Percentiles rank a stretch among this genome's conserved stretches.
Evolutionary conservation across 2,888 invertebrate genomes (phyloP).

Genomic region (Pachymerium ferrugineum): DNA sequence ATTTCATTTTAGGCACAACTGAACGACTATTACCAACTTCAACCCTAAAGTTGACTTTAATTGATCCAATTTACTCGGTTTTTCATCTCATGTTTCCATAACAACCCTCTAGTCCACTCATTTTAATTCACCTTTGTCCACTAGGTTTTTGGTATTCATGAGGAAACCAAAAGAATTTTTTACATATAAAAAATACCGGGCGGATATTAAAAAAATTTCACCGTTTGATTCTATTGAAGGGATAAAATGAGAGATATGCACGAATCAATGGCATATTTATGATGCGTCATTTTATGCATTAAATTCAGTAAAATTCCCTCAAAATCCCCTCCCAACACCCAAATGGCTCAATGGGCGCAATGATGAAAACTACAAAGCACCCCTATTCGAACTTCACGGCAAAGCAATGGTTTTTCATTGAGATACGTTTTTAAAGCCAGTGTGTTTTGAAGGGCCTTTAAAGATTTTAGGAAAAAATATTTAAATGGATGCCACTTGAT

Average conservation of each 20-base stretch:
- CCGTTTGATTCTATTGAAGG: not conserved
- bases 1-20: too few relatives aligned
- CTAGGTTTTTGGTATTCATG: not conserved
- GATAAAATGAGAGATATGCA: not conserved
- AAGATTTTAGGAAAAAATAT: not conserved
- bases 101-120: not conserved
- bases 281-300: slow-evolving; percentile 3
- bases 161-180: not conserved
- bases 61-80: not conserved
- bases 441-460: too few relatives aligned
- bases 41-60: not conserved
- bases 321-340: not conserved
- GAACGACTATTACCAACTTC: not conserved
- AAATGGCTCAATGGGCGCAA: not conserved
- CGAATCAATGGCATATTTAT: not conserved
- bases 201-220: slow-evolving; percentile 8
- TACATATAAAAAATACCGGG: not conserved
- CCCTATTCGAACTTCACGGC: not conserved
- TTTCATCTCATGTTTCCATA: not conserved
- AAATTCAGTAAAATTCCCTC: not conserved
- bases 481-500: not conserved
- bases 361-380: not conserved
- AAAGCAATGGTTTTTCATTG: not conserved
- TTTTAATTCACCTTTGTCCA: too few relatives aligned
- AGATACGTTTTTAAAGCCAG: too few relatives aligned